These are phyloP conservation scores for Tryphoninae sp. DNA, from an alignment of 2,888 invertebrate species.

Conservation along the genomic window DNA sequence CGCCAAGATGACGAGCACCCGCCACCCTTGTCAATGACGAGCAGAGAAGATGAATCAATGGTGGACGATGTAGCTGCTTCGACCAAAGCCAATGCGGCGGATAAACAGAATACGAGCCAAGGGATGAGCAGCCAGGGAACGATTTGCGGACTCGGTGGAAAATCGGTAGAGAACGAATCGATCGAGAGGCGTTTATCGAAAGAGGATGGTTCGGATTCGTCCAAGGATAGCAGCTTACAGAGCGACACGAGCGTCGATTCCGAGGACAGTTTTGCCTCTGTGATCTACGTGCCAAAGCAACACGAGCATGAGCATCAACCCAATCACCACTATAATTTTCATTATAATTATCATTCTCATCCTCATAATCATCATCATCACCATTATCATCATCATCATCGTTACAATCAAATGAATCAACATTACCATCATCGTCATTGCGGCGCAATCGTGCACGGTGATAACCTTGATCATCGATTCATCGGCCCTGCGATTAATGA, in stretches of 20 bases:
- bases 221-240: conserved; percentile 94
- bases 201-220: conserved; percentile 94
- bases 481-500: conserved; percentile 71
- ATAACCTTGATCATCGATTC: conserved; percentile 42
- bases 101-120: neutral
- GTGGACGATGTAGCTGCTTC: neutral
- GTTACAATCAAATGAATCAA: conserved; percentile 62
- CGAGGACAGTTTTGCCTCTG: conserved; percentile 96
- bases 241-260: conserved; percentile 97
- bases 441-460: conserved; percentile 6
- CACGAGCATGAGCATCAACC: conserved; percentile 57
- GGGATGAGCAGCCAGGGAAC: neutral
- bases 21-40: neutral
- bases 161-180: conserved; percentile 25
- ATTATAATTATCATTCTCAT: conserved; percentile 62
- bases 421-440: conserved; percentile 27
- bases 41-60: neutral
- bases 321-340: conserved; percentile 54
- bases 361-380: conserved; percentile 29
- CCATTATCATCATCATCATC: conserved; percentile 52
- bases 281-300: conserved; percentile 92
- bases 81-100: neutral
- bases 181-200: conserved; percentile 87
- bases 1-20: conserved; percentile 27
- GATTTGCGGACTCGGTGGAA: neutral